Percentiles rank a stretch among this genome's conserved stretches.
Conservation (phyloP, 2,888 invertebrate genomes). For the Caenorhabditis sp. region DNA sequence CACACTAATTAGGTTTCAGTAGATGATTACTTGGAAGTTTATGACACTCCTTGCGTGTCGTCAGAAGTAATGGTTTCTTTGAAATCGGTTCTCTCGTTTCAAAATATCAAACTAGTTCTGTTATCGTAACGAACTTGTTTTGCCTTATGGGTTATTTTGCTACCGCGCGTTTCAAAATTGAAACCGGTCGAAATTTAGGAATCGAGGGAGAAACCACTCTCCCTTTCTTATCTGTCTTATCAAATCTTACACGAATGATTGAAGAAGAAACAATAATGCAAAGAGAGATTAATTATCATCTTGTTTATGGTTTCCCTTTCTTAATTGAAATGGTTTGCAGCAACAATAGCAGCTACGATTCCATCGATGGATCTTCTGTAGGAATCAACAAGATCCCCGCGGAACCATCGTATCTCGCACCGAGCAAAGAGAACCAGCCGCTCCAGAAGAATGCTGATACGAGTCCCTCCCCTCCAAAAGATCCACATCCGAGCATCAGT, state of each 20-base stretch:
- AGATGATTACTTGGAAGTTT: constrained; percentile 18
- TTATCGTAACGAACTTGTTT: constrained; percentile 19
- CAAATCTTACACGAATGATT: constrained; percentile 20
- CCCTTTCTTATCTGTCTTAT: constrained; percentile 41
- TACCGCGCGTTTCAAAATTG: constrained; percentile 19
- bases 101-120: constrained; percentile 35
- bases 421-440: constrained; percentile 45
- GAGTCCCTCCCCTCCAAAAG: constrained; percentile 70
- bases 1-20: constrained; percentile 10
- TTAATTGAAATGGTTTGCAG: constrained; percentile 11
- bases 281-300: constrained; percentile 36
- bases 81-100: constrained; percentile 26
- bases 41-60: constrained; percentile 28
- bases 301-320: constrained; percentile 19
- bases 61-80: constrained; percentile 41
- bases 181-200: constrained; percentile 45
- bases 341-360: constrained; percentile 38
- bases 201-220: background rate
- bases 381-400: constrained; percentile 44
- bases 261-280: constrained; percentile 20
- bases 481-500: constrained; percentile 68
- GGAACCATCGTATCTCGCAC: constrained; percentile 47
- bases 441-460: constrained; percentile 20
- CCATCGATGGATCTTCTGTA: constrained; percentile 36
- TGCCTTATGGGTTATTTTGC: constrained; percentile 13